Conservation (phyloP, 2,888 invertebrate genomes). For the Marronus borbonicus region DNA sequence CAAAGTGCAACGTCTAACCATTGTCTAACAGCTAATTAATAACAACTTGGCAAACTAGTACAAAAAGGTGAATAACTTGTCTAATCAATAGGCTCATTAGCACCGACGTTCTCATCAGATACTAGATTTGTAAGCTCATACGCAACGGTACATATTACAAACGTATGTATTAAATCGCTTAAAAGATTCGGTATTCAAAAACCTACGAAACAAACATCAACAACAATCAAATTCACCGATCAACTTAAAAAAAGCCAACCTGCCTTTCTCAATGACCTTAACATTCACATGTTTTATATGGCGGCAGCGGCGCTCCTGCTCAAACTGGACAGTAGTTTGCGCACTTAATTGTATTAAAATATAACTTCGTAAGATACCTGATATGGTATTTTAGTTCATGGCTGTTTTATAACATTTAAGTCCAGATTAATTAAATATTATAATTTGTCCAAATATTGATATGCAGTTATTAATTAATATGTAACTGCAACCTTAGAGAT, state of each 20-base stretch:
- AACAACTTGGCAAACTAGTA: neutral
- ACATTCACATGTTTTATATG: conserved; percentile 30
- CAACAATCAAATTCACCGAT: conserved; percentile 38
- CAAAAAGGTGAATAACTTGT: neutral
- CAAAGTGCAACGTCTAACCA: no score
- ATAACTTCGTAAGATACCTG: conserved; percentile 19
- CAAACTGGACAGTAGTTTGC: conserved; percentile 26
- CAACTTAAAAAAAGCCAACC: conserved; percentile 33
- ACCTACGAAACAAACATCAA: conserved; percentile 31
- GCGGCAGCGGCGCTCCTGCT: conserved; percentile 32
- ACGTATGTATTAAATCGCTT: neutral
- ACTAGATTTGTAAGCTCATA: neutral
- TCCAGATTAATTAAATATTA: neutral
- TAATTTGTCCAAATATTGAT: conserved; percentile 10
- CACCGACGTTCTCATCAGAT: neutral
- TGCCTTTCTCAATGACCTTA: conserved; percentile 41
- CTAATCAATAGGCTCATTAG: neutral
- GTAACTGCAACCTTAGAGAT: neutral
- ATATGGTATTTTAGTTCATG: conserved; percentile 36
- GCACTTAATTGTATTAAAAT: conserved; percentile 35
- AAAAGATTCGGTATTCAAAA: conserved; percentile 15
- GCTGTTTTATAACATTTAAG: conserved; percentile 36
- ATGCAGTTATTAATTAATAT: conserved; percentile 12
- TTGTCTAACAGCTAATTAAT: no score
- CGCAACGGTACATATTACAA: neutral